Percentiles rank a stretch among this genome's conserved stretches.
phyloP scores from a whole-genome alignment of 1,140 invertebrate genomes.

The Himalopsyche phryganea region DNA sequence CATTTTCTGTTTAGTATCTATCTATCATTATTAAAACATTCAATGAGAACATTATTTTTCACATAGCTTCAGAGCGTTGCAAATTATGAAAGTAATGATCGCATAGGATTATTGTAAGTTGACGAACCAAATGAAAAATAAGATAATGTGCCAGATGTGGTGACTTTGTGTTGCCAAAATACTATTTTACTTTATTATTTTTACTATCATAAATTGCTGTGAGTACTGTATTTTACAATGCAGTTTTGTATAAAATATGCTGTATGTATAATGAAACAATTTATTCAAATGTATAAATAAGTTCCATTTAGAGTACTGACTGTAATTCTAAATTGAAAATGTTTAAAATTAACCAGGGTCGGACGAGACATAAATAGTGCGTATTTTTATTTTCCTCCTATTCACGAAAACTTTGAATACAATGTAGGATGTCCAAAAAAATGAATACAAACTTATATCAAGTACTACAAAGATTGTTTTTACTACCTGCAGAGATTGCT shows the following conservation, averaged over 20 bases:
- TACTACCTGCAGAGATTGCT: too few species aligned
- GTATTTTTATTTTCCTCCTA: slow-evolving; percentile 29
- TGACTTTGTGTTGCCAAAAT: slow-evolving; percentile 12
- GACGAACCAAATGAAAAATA: slow-evolving; percentile 1
- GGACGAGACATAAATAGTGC: slow-evolving; percentile 17
- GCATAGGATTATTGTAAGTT: neutral
- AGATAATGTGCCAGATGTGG: slow-evolving; percentile 9
- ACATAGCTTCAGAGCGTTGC: too few species aligned
- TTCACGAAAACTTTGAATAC: too few species aligned
- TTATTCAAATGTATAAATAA: neutral
- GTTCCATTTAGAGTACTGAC: slow-evolving; percentile 4
- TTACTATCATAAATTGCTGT: slow-evolving; percentile 6
- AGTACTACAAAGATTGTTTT: too few species aligned
- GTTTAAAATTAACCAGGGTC: slow-evolving; percentile 2
- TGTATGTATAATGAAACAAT: neutral
- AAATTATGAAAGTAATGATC: too few species aligned
- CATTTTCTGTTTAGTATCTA: too few species aligned
- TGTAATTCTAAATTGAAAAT: slow-evolving; percentile 9
- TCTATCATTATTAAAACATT: too few species aligned
- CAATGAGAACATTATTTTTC: too few species aligned
- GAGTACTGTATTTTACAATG: slow-evolving; percentile 1
- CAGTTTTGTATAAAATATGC: neutral
- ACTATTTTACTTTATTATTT: slow-evolving; percentile 8
- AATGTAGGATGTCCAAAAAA: too few species aligned
- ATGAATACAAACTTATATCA: too few species aligned